Conservation (phyloP, 2,888 invertebrate species). For the Polydrusus tereticollis region DNA sequence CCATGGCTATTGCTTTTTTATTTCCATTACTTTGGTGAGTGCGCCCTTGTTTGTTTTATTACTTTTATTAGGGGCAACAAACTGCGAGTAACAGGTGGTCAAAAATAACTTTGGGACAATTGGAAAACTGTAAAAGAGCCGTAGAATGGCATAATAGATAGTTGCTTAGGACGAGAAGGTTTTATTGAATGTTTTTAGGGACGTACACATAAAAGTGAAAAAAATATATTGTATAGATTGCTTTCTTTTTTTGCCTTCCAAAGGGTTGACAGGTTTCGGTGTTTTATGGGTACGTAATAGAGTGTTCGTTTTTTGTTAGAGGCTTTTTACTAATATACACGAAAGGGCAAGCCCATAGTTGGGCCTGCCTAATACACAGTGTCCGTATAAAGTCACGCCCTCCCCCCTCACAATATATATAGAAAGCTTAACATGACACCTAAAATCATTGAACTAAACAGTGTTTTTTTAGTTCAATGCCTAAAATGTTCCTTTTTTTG, state of each 20-base stretch:
- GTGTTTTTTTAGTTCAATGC: too few relatives aligned
- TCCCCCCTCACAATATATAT: too few relatives aligned
- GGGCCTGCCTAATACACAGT: too few relatives aligned
- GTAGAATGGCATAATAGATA: conserved; percentile 27
- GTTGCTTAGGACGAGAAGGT: conserved; percentile 19
- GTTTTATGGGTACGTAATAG: neutral
- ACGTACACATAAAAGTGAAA: conserved; percentile 8
- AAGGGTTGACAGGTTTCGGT: neutral
- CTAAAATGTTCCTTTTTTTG: too few relatives aligned
- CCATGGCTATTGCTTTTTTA: conserved; percentile 20
- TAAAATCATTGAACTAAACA: too few relatives aligned
- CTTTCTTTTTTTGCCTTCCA: neutral
- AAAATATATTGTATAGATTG: neutral
- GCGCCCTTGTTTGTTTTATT: conserved; percentile 65
- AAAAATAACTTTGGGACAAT: conserved; percentile 64
- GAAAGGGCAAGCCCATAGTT: neutral
- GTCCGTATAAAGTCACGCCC: too few relatives aligned
- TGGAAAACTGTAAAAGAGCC: conserved; percentile 52
- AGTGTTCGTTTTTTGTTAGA: neutral
- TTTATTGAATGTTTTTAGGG: conserved; percentile 20
- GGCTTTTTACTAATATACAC: neutral
- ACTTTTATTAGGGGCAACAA: conserved; percentile 64
- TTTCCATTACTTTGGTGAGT: conserved; percentile 46
- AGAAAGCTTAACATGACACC: too few relatives aligned
- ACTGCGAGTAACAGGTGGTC: conserved; percentile 64